Base-by-base conservation (phyloP, 2,797 vertebrate genomes). In the Channa striata region DNA sequence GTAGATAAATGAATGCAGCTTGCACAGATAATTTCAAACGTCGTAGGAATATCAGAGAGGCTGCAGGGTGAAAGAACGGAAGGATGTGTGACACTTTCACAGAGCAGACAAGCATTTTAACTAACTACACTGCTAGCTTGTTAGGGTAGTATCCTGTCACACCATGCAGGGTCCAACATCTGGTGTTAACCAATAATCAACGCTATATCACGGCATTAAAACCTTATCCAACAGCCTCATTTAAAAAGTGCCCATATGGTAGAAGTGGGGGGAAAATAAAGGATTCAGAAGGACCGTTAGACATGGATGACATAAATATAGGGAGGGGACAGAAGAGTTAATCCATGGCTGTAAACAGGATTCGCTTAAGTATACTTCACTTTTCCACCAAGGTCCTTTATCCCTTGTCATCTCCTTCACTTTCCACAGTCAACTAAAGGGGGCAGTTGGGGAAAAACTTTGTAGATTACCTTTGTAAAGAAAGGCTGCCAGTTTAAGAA, bases 1-100 rank as follows among this genome's bases (percentile, higher is more conserved):
- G 69, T 65, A 80, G 86, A 88, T 92, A 1, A 72, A 72, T 61
- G 59, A 82, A n/a, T n/a, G 85, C 88, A 90, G 84, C 79, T 90
- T 83, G 80, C 48, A 59, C 0, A 33, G 30, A 49, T 47, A 74
- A 64, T 53, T 59, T 78, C 60, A 59, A 77, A 72, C 25, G 53
- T 51, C 25, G 39, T 21, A 11, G 58, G 63, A 61, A 60, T 33
- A 49, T 33, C 2, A 1, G 63, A 50, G 12, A 49, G 47, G 62
- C 67, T 71, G 36, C 25, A 40, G 57, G 59, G 56, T 20, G 59
- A 72, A 39, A 14, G 39, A 37, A 16, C 25, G 48, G 48, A 39
- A 5, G 48, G 37, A 46, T 43, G 25, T 23, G n/a, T 6, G 44
- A 67, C 8, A 9, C n/a, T 6, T 14, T n/a, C 1, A 57, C 37